Evolutionary conservation across 2,113 vertebrate species (phyloP), one percentile per base, ranked within the genome.

Genomic region (Ictalurus punctatus): DNA sequence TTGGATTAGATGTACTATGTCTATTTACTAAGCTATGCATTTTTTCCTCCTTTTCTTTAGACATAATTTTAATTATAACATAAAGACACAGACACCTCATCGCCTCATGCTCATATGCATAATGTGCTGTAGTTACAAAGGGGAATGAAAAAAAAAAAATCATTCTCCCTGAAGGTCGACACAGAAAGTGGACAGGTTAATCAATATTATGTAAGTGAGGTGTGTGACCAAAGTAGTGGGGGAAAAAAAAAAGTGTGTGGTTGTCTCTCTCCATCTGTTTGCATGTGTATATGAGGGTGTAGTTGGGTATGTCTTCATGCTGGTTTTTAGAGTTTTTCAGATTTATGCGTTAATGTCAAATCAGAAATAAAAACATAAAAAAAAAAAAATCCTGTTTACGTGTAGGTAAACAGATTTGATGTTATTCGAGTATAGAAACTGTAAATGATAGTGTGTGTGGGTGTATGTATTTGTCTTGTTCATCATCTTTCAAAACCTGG

Each of bases 111-210:
- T 91, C 86, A 90, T 93, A 94, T 92, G 92, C 83, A 92, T 93
- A 92, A 94, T 94, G 92, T 90, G 44, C 54, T 80, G 93, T 92
- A 93, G 93, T 93, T 92, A 87, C 89, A 73, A 74, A 65, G 27
- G 27, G n/a, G 79, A 69, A 89, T 65, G 21, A 44, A 44, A 76
- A 21, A 21, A 34, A 34, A 16, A 23, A 16, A 71, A 17, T 34
- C 67, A 5, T 17, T 85, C 83, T 82, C 84, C 86, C 71, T 87
- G 58, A 90, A 91, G 91, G 73, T 91, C 83, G 86, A 88, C 87
- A 88, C 73, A 86, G 78, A 52, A 84, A 79, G 71, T 90, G 89
- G 92, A 76, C 90, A 85, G 83, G 89, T 90, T 90, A 91, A 91
- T 91, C 89, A 89, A 90, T 92, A 90, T 40, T n/a, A 8, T 73